Conservation (phyloP, 2,113 vertebrate species). For the Aspidoscelis tigris region DNA sequence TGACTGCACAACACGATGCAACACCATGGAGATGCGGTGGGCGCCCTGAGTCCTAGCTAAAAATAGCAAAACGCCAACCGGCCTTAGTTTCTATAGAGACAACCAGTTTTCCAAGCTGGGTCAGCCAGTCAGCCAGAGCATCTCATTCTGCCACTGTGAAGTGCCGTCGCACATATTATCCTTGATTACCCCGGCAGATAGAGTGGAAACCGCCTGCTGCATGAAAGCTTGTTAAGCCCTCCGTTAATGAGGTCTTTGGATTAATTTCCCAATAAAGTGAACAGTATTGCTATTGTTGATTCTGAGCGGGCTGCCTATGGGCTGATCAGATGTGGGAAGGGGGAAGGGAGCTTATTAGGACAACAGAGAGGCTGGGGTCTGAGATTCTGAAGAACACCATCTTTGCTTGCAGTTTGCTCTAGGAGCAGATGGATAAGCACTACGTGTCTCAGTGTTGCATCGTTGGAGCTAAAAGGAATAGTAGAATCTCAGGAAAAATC, state of each 20-base stretch:
- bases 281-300: not conserved
- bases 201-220: not conserved
- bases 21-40: not conserved
- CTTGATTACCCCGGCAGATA: not conserved
- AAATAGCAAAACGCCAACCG: constrained; percentile 10
- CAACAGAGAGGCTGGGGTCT: not conserved
- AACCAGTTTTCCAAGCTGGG: not conserved
- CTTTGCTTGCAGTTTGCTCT: not conserved
- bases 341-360: too few relatives aligned
- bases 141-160: not conserved
- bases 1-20: not conserved
- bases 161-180: not conserved
- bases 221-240: not conserved
- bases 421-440: not conserved
- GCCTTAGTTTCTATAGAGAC: constrained; percentile 32
- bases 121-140: not conserved
- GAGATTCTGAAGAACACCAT: too few relatives aligned
- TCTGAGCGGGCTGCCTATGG: not conserved
- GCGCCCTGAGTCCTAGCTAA: constrained; percentile 7
- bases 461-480: not conserved
- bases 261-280: not conserved
- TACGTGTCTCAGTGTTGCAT: not conserved
- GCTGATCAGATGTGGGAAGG: not conserved
- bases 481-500: too few relatives aligned
- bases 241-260: not conserved